A percentile compares a stretch with the other conserved stretches of the same genome.
Evolutionary conservation across 2,888 invertebrate genomes (phyloP).

Genomic region (Leucozona laternaria): DNA sequence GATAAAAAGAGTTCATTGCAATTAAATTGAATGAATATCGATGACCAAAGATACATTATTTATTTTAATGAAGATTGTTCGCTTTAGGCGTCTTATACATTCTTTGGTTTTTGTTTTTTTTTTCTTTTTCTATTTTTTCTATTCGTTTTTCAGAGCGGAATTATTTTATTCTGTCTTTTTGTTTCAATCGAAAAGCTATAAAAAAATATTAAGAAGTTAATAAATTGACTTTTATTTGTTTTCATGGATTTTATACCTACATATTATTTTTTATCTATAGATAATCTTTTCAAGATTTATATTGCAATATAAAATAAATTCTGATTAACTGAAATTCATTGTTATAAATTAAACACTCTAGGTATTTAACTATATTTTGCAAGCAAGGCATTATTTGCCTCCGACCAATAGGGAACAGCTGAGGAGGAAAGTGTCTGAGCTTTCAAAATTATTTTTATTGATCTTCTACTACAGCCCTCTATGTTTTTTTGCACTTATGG

Average conservation of each 20-base stretch:
- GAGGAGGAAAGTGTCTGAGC: too few relatives aligned
- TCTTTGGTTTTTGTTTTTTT: background rate
- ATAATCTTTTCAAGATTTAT: background rate
- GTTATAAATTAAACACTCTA: too few relatives aligned
- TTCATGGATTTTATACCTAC: background rate
- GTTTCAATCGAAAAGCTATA: background rate
- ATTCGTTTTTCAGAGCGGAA: background rate
- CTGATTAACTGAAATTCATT: background rate
- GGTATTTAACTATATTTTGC: too few relatives aligned
- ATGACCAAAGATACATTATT: background rate
- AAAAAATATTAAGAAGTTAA: background rate
- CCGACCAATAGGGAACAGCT: too few relatives aligned
- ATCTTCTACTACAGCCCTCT: too few relatives aligned
- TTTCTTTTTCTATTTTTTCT: background rate
- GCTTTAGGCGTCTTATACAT: background rate
- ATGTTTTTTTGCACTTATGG: too few relatives aligned
- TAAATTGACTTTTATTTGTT: background rate
- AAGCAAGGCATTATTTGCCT: too few relatives aligned
- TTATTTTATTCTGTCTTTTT: background rate
- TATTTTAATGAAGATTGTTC: background rate
- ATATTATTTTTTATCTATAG: background rate
- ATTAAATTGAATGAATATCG: slow-evolving; percentile 1
- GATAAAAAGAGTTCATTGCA: slow-evolving; percentile 16
- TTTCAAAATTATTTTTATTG: too few relatives aligned
- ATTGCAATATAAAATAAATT: background rate